Evolutionary conservation across 2,797 vertebrate species (phyloP), one percentile per base, ranked within the genome.

Genomic region (Agapornis canus): DNA sequence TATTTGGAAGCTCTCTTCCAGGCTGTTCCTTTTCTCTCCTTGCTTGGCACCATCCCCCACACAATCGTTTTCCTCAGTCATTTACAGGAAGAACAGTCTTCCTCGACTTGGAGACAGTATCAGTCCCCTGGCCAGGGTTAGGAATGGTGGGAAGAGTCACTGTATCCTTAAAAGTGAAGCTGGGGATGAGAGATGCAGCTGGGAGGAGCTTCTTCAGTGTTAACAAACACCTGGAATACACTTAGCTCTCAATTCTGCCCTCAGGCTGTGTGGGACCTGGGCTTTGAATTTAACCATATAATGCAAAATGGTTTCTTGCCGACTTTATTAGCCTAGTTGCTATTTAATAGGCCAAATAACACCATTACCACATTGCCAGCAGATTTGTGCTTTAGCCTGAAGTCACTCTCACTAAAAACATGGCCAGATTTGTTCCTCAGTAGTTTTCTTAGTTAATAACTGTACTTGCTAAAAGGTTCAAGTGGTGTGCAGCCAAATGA

Each of bases 21-120:
- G 89, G 94, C 92, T 94, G 81, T 86, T 95, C 90, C 95, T 96
- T 94, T 95, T 89, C 86, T 95, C 79, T 95, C 76, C 79, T 94
- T 1, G 0, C 63, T 95, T 88, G 85, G 82, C 82, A 92, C 71
- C 40, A 51, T 65, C 92, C 68, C 82, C 81, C 84, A 92, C 78
- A 59, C 69, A 60, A 31, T 63, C 6, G 1, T 83, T 95, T 88
- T 89, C 84, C 82, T 81, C 80, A 93, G 83, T 52, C 94, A 61
- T 69, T 96, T 92, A 82, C 69, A 95, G 88, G 77, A 96, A 92
- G 69, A 94, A 61, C 65, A 92, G 43, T 52, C 86, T 95, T 73
- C 91, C 79, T 90, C 76, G 69, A 90, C 92, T 88, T 85, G 48
- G 86, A 92, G 70, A 73, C 90, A 69, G 59, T 76, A 78, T 57